These are phyloP conservation scores for Colossoma macropomum DNA, from an alignment of 2,113 vertebrate genomes.

Conservation along the genomic window DNA sequence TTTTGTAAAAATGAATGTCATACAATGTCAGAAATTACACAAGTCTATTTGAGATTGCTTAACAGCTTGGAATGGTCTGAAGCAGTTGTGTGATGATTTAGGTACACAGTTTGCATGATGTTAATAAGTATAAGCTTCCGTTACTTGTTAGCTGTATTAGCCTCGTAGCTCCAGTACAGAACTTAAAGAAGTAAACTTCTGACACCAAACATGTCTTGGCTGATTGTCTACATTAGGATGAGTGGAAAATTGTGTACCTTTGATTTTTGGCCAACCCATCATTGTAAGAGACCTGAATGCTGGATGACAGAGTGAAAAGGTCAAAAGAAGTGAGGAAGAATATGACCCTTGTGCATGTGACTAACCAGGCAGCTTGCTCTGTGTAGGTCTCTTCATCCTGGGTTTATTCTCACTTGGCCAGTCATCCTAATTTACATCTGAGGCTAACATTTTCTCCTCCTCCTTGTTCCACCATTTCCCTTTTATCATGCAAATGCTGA, in stretches of 20 bases:
- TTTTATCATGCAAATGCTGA: slow-evolving; percentile 77
- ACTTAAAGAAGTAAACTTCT: too few species aligned
- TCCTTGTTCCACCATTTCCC: slow-evolving; percentile 68
- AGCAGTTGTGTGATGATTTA: not conserved
- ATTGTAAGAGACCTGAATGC: slow-evolving; percentile 6
- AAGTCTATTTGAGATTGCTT: too few species aligned
- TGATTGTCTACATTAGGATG: not conserved
- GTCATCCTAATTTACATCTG: slow-evolving; percentile 71
- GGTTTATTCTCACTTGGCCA: slow-evolving; percentile 71
- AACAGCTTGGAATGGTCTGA: not conserved
- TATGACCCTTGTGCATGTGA: slow-evolving; percentile 34
- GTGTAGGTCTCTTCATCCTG: slow-evolving; percentile 66
- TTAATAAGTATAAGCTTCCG: not conserved
- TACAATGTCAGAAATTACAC: too few species aligned
- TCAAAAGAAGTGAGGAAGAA: not conserved
- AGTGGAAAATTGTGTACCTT: not conserved
- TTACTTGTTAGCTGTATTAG: too few species aligned
- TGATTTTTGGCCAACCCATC: too few species aligned
- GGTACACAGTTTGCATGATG: too few species aligned
- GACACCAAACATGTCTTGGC: not conserved
- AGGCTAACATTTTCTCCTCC: slow-evolving; percentile 72
- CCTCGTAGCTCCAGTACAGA: too few species aligned
- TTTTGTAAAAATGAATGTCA: too few species aligned
- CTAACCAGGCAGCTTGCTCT: slow-evolving; percentile 18
- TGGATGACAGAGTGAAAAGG: slow-evolving; percentile 10